These are phyloP conservation scores for Temnopleurus reevesii DNA, from an alignment of 53 echinoderm and acorn worm genomes.

Conservation along the genomic window DNA sequence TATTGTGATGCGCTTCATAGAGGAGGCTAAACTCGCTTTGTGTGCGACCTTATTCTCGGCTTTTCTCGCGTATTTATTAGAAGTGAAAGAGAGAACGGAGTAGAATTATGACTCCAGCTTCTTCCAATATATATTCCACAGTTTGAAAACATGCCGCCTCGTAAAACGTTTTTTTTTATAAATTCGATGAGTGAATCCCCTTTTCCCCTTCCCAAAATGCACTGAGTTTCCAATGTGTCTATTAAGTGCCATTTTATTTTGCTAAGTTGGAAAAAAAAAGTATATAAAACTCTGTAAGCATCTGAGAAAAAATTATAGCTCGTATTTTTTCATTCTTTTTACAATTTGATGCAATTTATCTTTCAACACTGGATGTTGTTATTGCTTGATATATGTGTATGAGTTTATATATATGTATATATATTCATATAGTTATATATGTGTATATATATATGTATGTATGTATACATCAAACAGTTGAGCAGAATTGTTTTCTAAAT, in stretches of 20 bases:
- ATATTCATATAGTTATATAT: constrained; percentile 45
- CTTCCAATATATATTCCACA: not conserved
- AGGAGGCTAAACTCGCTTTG: not conserved
- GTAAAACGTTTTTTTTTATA: not conserved
- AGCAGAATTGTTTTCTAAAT: constrained; percentile 39
- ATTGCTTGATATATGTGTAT: constrained; percentile 24
- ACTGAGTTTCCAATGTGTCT: constrained; percentile 6
- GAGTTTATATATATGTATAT: constrained; percentile 41
- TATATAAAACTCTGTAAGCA: constrained; percentile 7
- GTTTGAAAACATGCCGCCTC: not conserved
- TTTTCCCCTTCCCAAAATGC: not conserved
- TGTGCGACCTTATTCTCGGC: not conserved
- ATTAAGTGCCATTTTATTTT: constrained; percentile 62
- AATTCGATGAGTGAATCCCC: no score
- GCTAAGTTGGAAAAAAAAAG: constrained; percentile 39
- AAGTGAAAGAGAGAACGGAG: not conserved
- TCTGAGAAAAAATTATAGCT: constrained; percentile 40
- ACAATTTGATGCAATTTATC: constrained; percentile 64
- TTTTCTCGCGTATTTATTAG: not conserved
- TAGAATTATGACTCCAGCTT: not conserved
- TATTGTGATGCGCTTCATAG: not conserved
- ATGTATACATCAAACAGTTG: constrained; percentile 19
- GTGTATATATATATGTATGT: not conserved
- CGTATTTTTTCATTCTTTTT: constrained; percentile 61
- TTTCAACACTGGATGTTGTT: constrained; percentile 63